Evolutionary conservation across 1,140 invertebrate species (phyloP).

Genomic region (Diabrotica undecimpunctata): DNA sequence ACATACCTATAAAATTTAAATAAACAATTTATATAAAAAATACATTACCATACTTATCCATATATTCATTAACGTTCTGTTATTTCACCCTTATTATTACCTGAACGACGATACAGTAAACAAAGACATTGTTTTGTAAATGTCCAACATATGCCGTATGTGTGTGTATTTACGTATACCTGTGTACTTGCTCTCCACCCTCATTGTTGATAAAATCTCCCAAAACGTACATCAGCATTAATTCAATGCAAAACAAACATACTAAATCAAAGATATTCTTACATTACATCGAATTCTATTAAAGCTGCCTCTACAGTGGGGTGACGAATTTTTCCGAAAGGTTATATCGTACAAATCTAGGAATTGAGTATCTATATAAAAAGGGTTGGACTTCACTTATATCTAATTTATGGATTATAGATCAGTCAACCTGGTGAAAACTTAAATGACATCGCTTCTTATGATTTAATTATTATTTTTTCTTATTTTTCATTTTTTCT

Average conservation of each 20-base stretch:
- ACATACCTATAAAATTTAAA: too few relatives aligned
- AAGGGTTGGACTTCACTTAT: too few relatives aligned
- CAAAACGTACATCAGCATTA: slow-evolving; percentile 9
- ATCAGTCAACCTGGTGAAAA: too few relatives aligned
- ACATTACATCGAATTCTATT: slow-evolving; percentile 13
- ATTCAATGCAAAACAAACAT: slow-evolving; percentile 18
- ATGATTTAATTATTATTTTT: too few relatives aligned
- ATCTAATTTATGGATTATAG: too few relatives aligned
- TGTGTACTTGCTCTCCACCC: slow-evolving; percentile 2
- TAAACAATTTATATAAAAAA: too few relatives aligned
- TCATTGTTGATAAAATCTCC: slow-evolving; percentile 10
- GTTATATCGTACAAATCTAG: too few relatives aligned
- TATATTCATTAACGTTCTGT: not conserved
- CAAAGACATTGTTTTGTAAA: not conserved
- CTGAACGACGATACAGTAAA: not conserved
- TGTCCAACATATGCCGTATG: not conserved
- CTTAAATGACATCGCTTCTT: too few relatives aligned
- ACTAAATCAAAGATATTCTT: slow-evolving; percentile 21
- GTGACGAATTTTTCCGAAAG: too few relatives aligned
- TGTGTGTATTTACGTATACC: not conserved
- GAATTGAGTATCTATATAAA: too few relatives aligned
- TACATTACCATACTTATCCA: not conserved
- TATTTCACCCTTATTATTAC: not conserved
- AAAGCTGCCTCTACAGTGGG: slow-evolving; percentile 3
- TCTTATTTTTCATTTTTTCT: too few relatives aligned